Conservation (phyloP, 2,888 invertebrate genomes). For the Ischnus inquisitorius region DNA sequence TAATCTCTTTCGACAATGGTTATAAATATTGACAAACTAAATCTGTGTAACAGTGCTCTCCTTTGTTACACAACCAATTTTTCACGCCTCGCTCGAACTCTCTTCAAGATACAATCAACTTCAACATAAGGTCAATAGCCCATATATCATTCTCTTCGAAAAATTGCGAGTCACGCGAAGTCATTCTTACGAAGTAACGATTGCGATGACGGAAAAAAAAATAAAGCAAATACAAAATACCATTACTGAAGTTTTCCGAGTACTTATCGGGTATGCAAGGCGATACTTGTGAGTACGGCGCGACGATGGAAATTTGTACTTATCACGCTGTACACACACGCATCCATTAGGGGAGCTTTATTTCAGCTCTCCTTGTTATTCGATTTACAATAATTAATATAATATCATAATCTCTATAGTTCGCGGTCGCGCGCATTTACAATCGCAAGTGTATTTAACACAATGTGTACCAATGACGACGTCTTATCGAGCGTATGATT, state of each 20-base stretch:
- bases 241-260: conserved; percentile 6
- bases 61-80: neutral
- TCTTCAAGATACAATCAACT: neutral
- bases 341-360: conserved; percentile 6
- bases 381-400: conserved; percentile 31
- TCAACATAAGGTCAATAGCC: neutral
- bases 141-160: neutral
- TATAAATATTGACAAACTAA: neutral
- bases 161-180: neutral
- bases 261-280: neutral
- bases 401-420: conserved; percentile 24
- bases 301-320: conserved; percentile 35
- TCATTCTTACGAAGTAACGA: neutral
- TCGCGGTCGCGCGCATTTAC: neutral
- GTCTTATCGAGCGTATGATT: conserved; percentile 26
- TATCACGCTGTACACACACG: conserved; percentile 7
- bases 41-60: neutral
- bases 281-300: neutral
- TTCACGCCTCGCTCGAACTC: neutral
- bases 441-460: conserved; percentile 12
- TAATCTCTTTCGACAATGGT: neutral
- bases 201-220: neutral
- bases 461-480: neutral
- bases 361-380: conserved; percentile 41
- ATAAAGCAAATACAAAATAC: neutral